Evolutionary conservation across 1,140 invertebrate genomes (phyloP).

Genomic region (Brachionus rotundiformis): DNA sequence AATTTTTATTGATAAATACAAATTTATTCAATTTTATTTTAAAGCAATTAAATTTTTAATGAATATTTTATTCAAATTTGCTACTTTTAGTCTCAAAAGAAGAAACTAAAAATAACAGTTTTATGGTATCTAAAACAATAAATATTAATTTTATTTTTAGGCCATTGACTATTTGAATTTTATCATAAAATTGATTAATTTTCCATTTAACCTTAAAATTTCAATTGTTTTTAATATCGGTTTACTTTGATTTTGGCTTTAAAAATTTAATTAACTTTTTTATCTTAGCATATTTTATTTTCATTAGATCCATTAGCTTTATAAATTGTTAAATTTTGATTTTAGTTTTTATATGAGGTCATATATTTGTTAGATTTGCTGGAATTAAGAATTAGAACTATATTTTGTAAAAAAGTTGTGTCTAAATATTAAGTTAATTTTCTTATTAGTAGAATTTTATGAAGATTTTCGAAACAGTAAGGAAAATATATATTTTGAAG

Average conservation of each 20-base stretch:
- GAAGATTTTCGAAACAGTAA: no score
- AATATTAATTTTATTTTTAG: background rate
- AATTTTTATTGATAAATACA: no score
- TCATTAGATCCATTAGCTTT: background rate
- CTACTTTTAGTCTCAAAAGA: background rate
- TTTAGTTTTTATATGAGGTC: background rate
- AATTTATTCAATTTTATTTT: background rate
- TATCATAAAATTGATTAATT: constrained; percentile 13
- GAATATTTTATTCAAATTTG: background rate
- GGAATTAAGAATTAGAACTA: background rate
- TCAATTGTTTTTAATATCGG: background rate
- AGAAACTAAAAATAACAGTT: background rate
- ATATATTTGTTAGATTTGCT: background rate
- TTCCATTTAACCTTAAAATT: constrained; percentile 4
- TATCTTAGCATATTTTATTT: background rate
- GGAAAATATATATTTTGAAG: no score
- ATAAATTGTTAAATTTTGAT: background rate
- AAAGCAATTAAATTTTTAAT: background rate
- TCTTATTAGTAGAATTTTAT: no score
- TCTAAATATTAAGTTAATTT: no score
- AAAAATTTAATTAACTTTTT: constrained; percentile 13
- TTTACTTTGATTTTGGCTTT: background rate
- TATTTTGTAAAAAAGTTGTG: no score
- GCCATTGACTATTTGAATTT: background rate
- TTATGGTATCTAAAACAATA: background rate